Evolutionary conservation across 2,113 vertebrate genomes (phyloP).

Genomic region (Alces alces): DNA sequence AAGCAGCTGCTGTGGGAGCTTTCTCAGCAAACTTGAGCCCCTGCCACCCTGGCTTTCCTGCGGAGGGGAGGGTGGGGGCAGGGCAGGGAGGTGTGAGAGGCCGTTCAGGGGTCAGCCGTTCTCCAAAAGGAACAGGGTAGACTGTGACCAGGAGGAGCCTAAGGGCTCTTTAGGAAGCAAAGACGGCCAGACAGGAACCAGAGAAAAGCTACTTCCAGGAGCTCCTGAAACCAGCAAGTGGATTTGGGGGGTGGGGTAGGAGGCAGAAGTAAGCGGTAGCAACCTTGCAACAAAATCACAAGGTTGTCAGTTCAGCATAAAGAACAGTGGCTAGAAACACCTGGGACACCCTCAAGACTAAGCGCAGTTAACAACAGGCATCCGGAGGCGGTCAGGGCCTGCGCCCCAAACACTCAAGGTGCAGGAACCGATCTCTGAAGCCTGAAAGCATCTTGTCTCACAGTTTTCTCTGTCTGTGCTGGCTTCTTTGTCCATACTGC

Average conservation of each 20-base stretch:
- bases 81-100: not conserved
- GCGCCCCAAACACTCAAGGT: not conserved
- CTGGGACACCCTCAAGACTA: not conserved
- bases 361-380: too few species aligned
- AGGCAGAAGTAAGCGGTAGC: not conserved
- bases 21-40: not conserved
- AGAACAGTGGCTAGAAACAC: not conserved
- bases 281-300: not conserved
- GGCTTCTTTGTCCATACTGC: not conserved
- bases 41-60: not conserved
- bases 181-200: not conserved
- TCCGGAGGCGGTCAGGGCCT: too few species aligned
- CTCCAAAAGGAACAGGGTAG: not conserved
- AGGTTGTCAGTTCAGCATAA: not conserved
- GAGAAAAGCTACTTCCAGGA: not conserved
- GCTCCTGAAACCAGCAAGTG: not conserved
- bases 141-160: not conserved
- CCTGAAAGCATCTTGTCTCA: not conserved
- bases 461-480: not conserved
- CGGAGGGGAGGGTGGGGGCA: not conserved
- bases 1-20: not conserved
- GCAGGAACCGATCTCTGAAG: not conserved
- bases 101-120: not conserved
- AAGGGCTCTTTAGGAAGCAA: not conserved
- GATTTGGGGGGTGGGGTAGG: fast-evolving